Percentiles rank a stretch among this genome's conserved stretches.
These are phyloP conservation scores for Gandaritis pyraliata DNA, from an alignment of 2,888 invertebrate species.

Conservation along the genomic window DNA sequence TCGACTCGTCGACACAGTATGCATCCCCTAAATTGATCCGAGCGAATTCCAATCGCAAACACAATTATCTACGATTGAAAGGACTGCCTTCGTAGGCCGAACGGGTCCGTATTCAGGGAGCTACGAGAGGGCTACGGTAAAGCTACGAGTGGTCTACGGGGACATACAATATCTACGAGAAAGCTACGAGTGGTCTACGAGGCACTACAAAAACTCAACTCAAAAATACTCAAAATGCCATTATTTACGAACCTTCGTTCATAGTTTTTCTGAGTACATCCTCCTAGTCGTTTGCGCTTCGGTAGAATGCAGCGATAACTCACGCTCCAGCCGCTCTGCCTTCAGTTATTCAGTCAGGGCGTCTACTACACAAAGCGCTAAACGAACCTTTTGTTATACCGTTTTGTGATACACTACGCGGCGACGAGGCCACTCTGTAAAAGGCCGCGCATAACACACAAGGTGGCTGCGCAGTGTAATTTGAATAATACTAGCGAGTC, in stretches of 20 bases:
- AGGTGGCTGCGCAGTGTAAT: too few relatives aligned
- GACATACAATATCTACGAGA: too few relatives aligned
- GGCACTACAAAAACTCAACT: too few relatives aligned
- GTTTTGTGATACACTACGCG: too few relatives aligned
- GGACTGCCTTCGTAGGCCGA: conserved; percentile 30
- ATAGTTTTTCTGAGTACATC: too few relatives aligned
- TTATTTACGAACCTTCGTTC: background rate
- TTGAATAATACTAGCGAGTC: too few relatives aligned
- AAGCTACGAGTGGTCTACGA: conserved; percentile 9
- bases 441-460: too few relatives aligned
- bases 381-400: too few relatives aligned
- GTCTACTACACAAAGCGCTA: too few relatives aligned
- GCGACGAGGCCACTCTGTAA: too few relatives aligned
- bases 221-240: too few relatives aligned
- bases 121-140: background rate
- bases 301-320: conserved; percentile 21
- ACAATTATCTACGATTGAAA: conserved; percentile 49
- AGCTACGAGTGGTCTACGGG: too few relatives aligned
- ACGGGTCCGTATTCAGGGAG: conserved; percentile 31
- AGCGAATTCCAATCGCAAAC: conserved; percentile 47
- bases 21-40: conserved; percentile 35
- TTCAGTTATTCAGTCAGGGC: conserved; percentile 15
- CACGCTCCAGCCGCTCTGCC: conserved; percentile 6
- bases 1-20: conserved; percentile 27
- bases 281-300: conserved; percentile 45